phyloP scores from a whole-genome alignment of 2,888 invertebrate genomes.

The Colostygia pectinataria region DNA sequence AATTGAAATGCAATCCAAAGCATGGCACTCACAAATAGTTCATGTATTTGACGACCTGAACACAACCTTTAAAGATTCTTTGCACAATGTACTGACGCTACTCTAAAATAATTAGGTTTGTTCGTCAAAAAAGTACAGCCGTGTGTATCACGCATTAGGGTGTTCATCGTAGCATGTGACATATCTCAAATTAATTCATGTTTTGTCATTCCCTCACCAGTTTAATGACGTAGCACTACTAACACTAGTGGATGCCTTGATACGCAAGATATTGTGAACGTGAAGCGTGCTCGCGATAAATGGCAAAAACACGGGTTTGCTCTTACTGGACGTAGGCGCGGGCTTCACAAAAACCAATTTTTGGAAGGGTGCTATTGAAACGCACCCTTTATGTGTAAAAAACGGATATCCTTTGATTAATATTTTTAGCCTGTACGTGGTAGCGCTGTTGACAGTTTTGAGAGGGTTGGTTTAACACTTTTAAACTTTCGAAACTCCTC shows the following conservation, averaged over 20 bases:
- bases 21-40: no score
- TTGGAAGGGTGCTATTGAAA: conserved; percentile 77
- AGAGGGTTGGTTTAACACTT: conserved; percentile 1
- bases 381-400: conserved; percentile 75
- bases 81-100: no score
- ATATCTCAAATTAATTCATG: conserved; percentile 82
- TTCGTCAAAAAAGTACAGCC: conserved; percentile 23
- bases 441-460: conserved; percentile 28
- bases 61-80: no score
- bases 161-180: conserved; percentile 76
- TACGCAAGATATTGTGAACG: conserved; percentile 67
- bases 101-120: background rate
- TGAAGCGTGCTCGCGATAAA: conserved; percentile 62
- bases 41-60: no score
- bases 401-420: conserved; percentile 77
- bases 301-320: conserved; percentile 79
- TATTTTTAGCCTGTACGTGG: conserved; percentile 47
- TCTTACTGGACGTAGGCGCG: conserved; percentile 72
- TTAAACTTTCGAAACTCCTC: no score
- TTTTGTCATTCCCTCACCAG: conserved; percentile 80
- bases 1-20: no score
- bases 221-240: conserved; percentile 78
- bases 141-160: conserved; percentile 54
- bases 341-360: conserved; percentile 78
- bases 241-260: conserved; percentile 65